phyloP scores from a whole-genome alignment of 2,113 vertebrate genomes.

The Cyanoderma ruficeps region DNA sequence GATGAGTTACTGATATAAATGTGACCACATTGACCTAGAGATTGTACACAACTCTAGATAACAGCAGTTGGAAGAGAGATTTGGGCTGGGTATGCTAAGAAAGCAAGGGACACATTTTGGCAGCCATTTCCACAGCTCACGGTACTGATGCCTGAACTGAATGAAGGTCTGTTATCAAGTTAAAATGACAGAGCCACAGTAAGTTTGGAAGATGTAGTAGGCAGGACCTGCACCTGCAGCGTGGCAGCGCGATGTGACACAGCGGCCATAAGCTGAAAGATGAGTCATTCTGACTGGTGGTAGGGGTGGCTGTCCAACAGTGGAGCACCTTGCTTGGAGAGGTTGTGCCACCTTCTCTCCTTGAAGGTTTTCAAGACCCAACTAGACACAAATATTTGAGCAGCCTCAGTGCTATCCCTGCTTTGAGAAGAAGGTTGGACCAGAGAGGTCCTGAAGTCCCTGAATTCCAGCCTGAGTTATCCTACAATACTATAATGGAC shows the following conservation, averaged over 20 bases:
- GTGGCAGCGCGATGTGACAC: background rate
- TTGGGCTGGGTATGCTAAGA: background rate
- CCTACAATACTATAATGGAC: background rate
- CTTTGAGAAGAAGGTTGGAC: background rate
- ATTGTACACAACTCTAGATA: background rate
- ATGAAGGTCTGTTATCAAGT: background rate
- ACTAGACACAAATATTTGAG: background rate
- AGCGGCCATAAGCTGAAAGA: fast-evolving
- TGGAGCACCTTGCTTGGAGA: background rate
- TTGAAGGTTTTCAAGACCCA: background rate
- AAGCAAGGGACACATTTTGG: background rate
- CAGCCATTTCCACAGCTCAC: background rate
- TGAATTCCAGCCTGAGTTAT: background rate
- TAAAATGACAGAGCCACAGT: background rate
- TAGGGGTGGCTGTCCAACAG: background rate
- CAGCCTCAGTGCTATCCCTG: background rate
- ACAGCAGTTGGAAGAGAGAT: background rate
- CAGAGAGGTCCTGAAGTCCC: background rate
- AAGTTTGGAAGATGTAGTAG: background rate
- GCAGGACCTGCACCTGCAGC: background rate
- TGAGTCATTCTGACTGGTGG: background rate
- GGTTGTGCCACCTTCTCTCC: background rate
- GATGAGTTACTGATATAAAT: background rate
- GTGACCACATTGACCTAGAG: background rate
- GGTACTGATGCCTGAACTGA: background rate